Evolutionary conservation across 2,797 vertebrate genomes (phyloP).

Genomic region (Balearica regulorum): DNA sequence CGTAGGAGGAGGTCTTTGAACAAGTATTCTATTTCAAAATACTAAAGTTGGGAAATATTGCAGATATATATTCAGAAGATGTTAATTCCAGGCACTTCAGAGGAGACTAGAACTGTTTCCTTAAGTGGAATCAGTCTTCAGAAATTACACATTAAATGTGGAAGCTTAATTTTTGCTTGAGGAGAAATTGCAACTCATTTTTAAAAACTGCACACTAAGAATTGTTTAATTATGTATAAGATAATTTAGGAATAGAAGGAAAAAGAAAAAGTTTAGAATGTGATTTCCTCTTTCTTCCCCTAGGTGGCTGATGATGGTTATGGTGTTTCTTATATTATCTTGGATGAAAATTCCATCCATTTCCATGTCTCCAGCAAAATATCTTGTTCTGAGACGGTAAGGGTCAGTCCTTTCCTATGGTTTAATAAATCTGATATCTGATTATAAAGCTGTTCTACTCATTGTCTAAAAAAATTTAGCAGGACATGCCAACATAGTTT

Average conservation of each 20-base stretch:
- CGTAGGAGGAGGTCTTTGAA: background rate
- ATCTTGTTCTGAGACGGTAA: slow-evolving; percentile 91
- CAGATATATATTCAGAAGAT: background rate
- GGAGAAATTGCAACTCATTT: background rate
- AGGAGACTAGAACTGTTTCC: background rate
- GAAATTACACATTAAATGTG: background rate
- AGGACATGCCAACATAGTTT: background rate
- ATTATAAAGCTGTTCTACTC: background rate
- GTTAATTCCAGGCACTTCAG: background rate
- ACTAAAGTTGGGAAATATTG: background rate
- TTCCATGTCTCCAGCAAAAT: slow-evolving; percentile 96
- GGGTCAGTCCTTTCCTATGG: slow-evolving; percentile 13
- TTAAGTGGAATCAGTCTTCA: background rate
- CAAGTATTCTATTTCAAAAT: background rate
- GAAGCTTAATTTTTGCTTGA: background rate
- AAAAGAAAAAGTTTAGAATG: background rate
- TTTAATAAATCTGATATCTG: background rate
- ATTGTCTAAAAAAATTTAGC: background rate
- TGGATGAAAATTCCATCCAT: slow-evolving; percentile 88
- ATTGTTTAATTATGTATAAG: background rate
- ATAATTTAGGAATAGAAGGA: background rate
- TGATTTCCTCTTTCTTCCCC: background rate
- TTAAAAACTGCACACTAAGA: background rate
- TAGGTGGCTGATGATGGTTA: slow-evolving; percentile 98
- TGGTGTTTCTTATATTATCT: slow-evolving; percentile 93